Percentiles rank a stretch among this genome's conserved stretches.
Conservation (phyloP, 2,113 vertebrate species). For the Polypterus bichir region DNA sequence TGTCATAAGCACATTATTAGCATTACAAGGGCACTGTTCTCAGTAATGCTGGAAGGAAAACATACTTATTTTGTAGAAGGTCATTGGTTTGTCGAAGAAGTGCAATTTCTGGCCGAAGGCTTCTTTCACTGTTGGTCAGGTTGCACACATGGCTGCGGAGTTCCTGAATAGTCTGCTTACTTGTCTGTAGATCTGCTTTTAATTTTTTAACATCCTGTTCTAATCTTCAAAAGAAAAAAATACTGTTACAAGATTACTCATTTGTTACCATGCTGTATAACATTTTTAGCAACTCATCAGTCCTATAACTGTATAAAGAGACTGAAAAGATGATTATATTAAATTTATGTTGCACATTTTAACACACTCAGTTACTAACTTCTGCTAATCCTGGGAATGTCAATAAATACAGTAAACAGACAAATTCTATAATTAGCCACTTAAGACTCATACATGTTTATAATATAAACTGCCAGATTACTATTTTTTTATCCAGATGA, state of each 20-base stretch:
- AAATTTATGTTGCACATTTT: no score
- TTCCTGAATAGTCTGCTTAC: conserved; percentile 56
- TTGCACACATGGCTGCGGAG: conserved; percentile 58
- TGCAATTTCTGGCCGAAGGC: conserved; percentile 55
- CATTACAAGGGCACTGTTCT: background rate
- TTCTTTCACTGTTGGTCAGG: conserved; percentile 58
- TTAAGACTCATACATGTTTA: no score
- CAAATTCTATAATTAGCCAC: no score
- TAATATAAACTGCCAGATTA: no score
- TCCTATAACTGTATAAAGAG: background rate
- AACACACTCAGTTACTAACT: no score
- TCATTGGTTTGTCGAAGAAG: conserved; percentile 60
- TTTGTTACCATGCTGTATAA: background rate
- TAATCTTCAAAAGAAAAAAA: conserved; percentile 29
- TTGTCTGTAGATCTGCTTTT: conserved; percentile 50
- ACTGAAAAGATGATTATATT: no score
- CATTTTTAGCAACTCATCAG: background rate
- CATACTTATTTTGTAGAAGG: conserved; percentile 63
- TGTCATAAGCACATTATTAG: background rate
- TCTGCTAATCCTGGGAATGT: no score
- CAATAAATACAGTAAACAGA: no score
- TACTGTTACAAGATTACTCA: no score
- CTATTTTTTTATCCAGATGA: no score
- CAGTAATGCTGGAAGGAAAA: background rate
- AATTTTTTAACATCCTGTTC: conserved; percentile 53